A percentile compares a stretch with the other conserved stretches of the same genome.
phyloP scores from a whole-genome alignment of 2,113 vertebrate species.

The Aramus guarauna region DNA sequence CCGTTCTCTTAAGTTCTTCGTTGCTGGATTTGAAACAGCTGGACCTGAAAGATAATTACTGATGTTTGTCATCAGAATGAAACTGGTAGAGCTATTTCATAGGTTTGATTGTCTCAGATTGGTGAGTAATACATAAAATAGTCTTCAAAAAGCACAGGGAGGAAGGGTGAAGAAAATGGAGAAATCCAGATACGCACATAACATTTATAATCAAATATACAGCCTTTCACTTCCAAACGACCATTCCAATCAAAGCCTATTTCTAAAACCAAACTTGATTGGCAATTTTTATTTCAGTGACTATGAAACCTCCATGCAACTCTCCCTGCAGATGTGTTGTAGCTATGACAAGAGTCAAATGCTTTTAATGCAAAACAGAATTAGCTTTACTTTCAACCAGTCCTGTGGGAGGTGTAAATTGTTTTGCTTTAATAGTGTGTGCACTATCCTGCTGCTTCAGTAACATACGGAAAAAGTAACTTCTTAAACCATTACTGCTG shows the following conservation, averaged over 20 bases:
- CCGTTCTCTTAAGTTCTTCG: slow-evolving; percentile 78
- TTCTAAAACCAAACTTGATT: not conserved
- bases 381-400: not conserved
- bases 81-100: not conserved
- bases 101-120: not conserved
- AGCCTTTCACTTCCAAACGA: not conserved
- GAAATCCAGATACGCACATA: not conserved
- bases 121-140: not conserved
- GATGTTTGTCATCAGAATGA: not conserved
- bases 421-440: not conserved
- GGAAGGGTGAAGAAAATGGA: not conserved
- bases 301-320: not conserved
- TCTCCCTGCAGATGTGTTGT: not conserved
- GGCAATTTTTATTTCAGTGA: not conserved
- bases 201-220: not conserved
- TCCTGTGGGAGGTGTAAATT: not conserved
- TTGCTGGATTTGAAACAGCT: slow-evolving; percentile 70
- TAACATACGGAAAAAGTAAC: not conserved
- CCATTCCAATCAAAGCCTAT: not conserved
- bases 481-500: not conserved
- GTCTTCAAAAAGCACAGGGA: not conserved
- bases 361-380: not conserved
- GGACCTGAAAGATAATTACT: slow-evolving; percentile 64
- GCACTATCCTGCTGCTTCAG: not conserved
- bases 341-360: not conserved